Evolutionary conservation across 2,113 vertebrate genomes (phyloP).

Genomic region (Passer montanus): DNA sequence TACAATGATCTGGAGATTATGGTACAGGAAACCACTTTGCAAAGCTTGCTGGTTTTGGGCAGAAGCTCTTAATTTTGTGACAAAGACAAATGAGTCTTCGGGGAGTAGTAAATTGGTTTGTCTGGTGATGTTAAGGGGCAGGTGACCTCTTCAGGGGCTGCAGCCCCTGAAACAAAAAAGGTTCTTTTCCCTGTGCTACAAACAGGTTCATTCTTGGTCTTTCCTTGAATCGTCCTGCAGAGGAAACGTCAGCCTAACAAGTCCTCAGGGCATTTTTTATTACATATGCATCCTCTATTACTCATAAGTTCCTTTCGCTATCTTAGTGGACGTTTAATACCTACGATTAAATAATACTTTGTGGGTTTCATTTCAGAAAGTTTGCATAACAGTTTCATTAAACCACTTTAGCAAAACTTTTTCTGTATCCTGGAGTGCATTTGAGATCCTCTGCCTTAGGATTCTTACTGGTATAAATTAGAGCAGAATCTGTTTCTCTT

Average conservation of each 20-base stretch:
- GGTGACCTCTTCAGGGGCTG: slow-evolving; percentile 68
- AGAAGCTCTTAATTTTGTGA: slow-evolving; percentile 77
- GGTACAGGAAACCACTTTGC: slow-evolving; percentile 78
- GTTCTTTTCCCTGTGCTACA: slow-evolving; percentile 61
- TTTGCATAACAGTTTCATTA: background rate
- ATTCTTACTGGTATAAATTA: background rate
- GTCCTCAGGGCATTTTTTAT: slow-evolving; percentile 84
- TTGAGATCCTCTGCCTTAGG: background rate
- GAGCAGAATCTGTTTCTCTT: background rate
- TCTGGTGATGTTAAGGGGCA: slow-evolving; percentile 70
- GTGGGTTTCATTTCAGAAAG: slow-evolving; percentile 11
- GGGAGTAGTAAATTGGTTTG: slow-evolving; percentile 73
- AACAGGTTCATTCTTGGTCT: slow-evolving; percentile 67
- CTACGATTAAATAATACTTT: slow-evolving; percentile 73
- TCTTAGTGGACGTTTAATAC: slow-evolving; percentile 76
- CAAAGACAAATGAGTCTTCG: slow-evolving; percentile 69
- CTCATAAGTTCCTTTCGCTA: slow-evolving; percentile 77
- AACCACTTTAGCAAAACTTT: background rate
- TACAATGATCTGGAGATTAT: slow-evolving; percentile 70
- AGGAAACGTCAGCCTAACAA: slow-evolving; percentile 81
- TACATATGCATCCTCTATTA: slow-evolving; percentile 70
- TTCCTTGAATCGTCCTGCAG: slow-evolving; percentile 81
- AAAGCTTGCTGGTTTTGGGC: slow-evolving; percentile 75
- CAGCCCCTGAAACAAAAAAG: slow-evolving; percentile 67
- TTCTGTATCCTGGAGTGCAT: background rate